Conservation (phyloP, 2,888 invertebrate species). For the Operophtera brumata region DNA sequence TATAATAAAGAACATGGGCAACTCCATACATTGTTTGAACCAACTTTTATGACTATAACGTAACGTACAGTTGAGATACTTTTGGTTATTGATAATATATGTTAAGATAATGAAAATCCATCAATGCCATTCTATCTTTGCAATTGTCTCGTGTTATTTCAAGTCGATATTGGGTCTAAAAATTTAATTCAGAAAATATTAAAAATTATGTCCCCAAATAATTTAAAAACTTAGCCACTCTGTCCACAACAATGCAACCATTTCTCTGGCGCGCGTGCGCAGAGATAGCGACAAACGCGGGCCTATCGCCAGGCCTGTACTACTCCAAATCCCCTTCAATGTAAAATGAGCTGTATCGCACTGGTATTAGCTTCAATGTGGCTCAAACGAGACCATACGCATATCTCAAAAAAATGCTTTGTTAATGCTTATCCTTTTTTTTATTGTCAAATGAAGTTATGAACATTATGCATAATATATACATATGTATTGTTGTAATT, state of each 20-base stretch:
- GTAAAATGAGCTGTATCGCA: not conserved
- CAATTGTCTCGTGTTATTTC: no score
- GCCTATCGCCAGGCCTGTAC: constrained; percentile 1
- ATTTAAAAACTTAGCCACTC: constrained; percentile 16
- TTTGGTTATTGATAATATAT: no score
- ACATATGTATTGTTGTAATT: no score
- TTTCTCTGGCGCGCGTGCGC: constrained; percentile 26
- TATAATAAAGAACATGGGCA: no score
- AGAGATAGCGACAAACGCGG: constrained; percentile 2
- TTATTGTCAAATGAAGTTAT: not conserved
- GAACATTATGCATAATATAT: no score
- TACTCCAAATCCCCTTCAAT: not conserved
- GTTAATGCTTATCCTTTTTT: not conserved
- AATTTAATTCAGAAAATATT: not conserved
- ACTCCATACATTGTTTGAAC: no score
- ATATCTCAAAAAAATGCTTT: no score
- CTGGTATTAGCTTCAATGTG: not conserved
- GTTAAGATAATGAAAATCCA: no score
- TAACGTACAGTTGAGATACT: no score
- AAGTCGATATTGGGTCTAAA: not conserved
- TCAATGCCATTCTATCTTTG: no score
- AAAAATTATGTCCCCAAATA: constrained; percentile 8
- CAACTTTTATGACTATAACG: no score
- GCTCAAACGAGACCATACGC: not conserved
- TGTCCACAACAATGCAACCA: constrained; percentile 21